These are phyloP conservation scores for Acipenser ruthenus DNA, from an alignment of 2,797 vertebrate genomes.

Conservation along the genomic window DNA sequence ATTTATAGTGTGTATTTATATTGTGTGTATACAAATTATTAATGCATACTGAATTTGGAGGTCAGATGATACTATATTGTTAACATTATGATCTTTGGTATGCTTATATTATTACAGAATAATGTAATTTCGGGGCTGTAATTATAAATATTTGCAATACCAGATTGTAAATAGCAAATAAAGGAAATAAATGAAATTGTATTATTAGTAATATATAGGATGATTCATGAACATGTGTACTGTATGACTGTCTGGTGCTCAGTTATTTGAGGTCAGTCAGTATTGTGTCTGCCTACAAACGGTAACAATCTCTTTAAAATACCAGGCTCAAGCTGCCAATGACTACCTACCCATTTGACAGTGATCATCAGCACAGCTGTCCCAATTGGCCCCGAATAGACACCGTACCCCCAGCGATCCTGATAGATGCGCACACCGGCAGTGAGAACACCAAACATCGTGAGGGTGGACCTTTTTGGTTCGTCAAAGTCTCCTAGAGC, in stretches of 20 bases:
- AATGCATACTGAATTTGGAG: no score
- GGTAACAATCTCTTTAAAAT: neutral
- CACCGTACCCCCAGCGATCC: conserved; percentile 84
- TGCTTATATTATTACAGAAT: no score
- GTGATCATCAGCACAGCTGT: conserved; percentile 83
- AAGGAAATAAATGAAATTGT: no score
- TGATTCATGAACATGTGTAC: neutral
- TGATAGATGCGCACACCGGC: conserved; percentile 85
- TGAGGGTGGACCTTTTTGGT: conserved; percentile 77
- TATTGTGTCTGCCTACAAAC: neutral
- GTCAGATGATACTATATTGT: no score
- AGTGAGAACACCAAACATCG: conserved; percentile 88
- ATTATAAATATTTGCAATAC: no score
- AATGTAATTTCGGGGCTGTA: no score
- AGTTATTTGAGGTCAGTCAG: neutral
- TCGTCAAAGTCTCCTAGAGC: conserved; percentile 94
- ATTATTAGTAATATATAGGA: neutral
- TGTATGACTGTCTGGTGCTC: neutral
- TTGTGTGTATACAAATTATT: no score
- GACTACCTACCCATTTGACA: conserved; percentile 78
- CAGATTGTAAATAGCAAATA: no score
- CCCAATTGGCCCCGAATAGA: conserved; percentile 91
- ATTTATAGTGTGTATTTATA: no score
- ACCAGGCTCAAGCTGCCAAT: neutral
- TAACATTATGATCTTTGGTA: no score